A percentile compares a stretch with the other conserved stretches of the same genome.
Conservation (phyloP, 2,888 invertebrate genomes). For the Hartigia nigra region DNA sequence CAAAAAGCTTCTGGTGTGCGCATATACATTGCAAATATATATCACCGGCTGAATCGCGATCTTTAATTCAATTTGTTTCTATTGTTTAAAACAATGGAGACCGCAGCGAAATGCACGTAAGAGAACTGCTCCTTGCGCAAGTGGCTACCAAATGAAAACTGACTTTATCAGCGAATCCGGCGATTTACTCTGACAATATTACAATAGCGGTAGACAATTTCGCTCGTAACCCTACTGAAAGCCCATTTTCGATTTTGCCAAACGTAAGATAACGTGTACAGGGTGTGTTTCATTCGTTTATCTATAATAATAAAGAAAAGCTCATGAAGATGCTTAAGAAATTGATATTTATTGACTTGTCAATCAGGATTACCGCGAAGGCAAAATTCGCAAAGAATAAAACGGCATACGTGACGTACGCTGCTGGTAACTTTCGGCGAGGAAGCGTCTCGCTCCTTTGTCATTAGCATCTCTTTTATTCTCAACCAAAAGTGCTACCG, state of each 20-base stretch:
- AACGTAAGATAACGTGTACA: too few species aligned
- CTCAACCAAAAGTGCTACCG: background rate
- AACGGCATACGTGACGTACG: background rate
- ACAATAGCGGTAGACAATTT: too few species aligned
- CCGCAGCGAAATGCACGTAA: background rate
- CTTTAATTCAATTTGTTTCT: slow-evolving; percentile 1
- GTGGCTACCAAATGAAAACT: background rate
- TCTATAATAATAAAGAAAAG: too few species aligned
- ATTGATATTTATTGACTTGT: too few species aligned
- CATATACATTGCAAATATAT: background rate
- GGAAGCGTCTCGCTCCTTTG: background rate
- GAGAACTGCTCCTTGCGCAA: background rate
- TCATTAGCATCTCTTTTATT: background rate
- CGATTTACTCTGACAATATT: background rate
- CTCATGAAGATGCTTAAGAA: too few species aligned
- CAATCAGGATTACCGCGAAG: too few species aligned
- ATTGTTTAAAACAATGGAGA: slow-evolving; percentile 1
- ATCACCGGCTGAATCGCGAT: background rate
- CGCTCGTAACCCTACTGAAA: too few species aligned
- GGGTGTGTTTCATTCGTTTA: too few species aligned
- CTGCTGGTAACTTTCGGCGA: background rate
- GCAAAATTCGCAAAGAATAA: too few species aligned
- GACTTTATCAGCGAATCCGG: background rate
- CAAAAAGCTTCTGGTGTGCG: background rate
- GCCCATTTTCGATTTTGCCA: too few species aligned